Percentiles rank a stretch among this genome's conserved stretches.
Evolutionary conservation across 2,797 vertebrate genomes (phyloP).

Genomic region (Fundulus diaphanus): DNA sequence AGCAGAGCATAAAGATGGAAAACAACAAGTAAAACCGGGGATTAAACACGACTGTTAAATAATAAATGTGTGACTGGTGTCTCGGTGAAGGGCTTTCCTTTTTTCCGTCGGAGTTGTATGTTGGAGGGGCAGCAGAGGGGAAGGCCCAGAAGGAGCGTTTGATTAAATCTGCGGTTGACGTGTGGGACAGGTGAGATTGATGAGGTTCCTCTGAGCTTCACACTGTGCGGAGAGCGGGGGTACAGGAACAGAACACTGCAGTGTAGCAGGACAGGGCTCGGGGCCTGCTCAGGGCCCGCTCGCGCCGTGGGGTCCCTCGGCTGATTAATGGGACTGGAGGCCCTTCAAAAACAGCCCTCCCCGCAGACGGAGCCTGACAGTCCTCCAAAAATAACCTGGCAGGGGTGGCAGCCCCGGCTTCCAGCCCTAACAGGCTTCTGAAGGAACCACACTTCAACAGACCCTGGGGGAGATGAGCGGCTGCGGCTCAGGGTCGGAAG

Average conservation of each 20-base stretch:
- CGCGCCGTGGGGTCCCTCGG: slow-evolving; percentile 81
- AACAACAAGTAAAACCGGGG: slow-evolving; percentile 38
- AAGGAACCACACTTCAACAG: slow-evolving; percentile 58
- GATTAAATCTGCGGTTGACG: slow-evolving; percentile 92
- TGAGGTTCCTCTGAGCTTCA: slow-evolving; percentile 96
- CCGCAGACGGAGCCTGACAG: slow-evolving; percentile 78
- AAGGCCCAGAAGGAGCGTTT: slow-evolving; percentile 83
- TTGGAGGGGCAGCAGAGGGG: slow-evolving; percentile 55
- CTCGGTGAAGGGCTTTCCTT: slow-evolving; percentile 30
- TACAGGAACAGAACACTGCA: slow-evolving; percentile 87
- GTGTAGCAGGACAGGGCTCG: slow-evolving; percentile 87
- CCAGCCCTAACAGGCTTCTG: slow-evolving; percentile 69
- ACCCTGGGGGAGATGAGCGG: slow-evolving; percentile 38
- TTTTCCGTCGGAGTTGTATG: slow-evolving; percentile 20
- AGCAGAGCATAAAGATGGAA: slow-evolving; percentile 24
- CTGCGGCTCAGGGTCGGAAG: slow-evolving; percentile 58
- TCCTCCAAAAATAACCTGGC: slow-evolving; percentile 87
- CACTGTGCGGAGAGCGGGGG: slow-evolving; percentile 85
- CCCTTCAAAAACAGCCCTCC: slow-evolving; percentile 88
- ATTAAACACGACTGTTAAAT: slow-evolving; percentile 35
- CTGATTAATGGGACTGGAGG: slow-evolving; percentile 96
- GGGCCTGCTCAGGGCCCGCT: slow-evolving; percentile 82
- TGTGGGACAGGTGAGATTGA: slow-evolving; percentile 94
- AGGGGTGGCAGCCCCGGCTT: slow-evolving; percentile 60
- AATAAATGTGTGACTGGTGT: slow-evolving; percentile 48